Evolutionary conservation across 2,113 vertebrate species (phyloP), one percentile per base, ranked within the genome.

Genomic region (Odontophorus gujanensis): DNA sequence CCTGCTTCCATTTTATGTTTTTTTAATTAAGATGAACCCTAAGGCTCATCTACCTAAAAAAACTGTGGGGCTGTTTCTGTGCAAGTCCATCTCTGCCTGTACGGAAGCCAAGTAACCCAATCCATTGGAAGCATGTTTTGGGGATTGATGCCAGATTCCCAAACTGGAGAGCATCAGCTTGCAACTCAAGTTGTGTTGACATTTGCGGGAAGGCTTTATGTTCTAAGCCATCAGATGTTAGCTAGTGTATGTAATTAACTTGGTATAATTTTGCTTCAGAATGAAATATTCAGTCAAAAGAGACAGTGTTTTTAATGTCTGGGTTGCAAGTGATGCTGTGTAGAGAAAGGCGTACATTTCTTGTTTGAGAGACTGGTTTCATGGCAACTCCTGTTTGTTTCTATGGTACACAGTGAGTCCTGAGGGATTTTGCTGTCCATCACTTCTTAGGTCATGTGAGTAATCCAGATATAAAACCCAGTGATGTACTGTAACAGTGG

Each of bases 271-370:
- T 78, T 94, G 83, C 86, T 95, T 95, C 84, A 79, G 90, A 95
- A 80, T 96, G 81, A 93, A 90, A 90, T 95, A 96, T 85, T 96
- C 80, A 92, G 96, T 96, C 85, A 94, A 90, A 91, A 96, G 88
- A 87, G 77, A 85, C 88, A 43, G 81, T 25, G 45, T 93, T 96
- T 92, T 55, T 61, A 83, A 61, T 71, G 77, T 75, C 84, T 87
- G 83, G 42, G 40, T 93, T 59, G 78, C 80, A 91, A 92, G 90
- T 76, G 95, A 93, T 92, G 79, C 66, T 77, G 77, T 2, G 2
- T 43, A 82, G 82, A 93, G 55, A 26, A 69, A 79, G 40, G 36
- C 89, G 42, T 43, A 12, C 42, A 32, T 74, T 83, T 91, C 42
- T 36, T 80, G 51, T 87, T 38, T 8, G 63, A 87, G 81, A 78